A percentile compares a stretch with the other conserved stretches of the same genome.
Conservation (phyloP, 2,113 vertebrate species). For the Danionella cerebrum region DNA sequence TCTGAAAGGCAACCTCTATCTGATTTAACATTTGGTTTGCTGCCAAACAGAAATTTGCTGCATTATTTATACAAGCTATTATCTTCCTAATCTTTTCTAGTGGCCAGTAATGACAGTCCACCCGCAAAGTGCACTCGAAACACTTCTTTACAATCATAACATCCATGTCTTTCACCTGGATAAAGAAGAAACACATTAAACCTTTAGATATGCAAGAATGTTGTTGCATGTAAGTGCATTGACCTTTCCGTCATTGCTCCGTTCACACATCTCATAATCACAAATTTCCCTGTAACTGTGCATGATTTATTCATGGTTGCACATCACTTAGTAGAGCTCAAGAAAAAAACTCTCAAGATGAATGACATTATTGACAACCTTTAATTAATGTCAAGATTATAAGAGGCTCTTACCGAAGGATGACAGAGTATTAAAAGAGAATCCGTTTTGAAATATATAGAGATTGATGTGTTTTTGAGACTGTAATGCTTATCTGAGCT, state of each 20-base stretch:
- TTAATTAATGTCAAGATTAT: constrained; percentile 12
- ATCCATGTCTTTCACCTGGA: background rate
- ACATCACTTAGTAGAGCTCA: background rate
- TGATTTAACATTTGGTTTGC: background rate
- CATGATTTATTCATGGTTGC: background rate
- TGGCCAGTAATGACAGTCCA: background rate
- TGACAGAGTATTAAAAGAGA: background rate
- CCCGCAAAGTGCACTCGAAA: background rate
- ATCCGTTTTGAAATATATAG: background rate
- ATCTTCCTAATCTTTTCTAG: background rate
- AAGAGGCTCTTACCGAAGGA: background rate
- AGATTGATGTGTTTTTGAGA: too few species aligned
- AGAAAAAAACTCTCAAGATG: background rate
- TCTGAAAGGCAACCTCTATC: background rate
- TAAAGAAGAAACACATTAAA: background rate
- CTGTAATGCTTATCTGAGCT: too few species aligned
- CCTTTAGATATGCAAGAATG: background rate
- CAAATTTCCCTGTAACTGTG: background rate
- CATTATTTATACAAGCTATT: background rate
- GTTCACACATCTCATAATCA: background rate
- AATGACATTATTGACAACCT: background rate
- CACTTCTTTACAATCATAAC: background rate
- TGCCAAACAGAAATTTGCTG: background rate
- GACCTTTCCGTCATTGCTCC: background rate
- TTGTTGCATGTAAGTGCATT: background rate